phyloP scores from a whole-genome alignment of 2,888 invertebrate genomes.

The Coronaproctus castanopsis region DNA sequence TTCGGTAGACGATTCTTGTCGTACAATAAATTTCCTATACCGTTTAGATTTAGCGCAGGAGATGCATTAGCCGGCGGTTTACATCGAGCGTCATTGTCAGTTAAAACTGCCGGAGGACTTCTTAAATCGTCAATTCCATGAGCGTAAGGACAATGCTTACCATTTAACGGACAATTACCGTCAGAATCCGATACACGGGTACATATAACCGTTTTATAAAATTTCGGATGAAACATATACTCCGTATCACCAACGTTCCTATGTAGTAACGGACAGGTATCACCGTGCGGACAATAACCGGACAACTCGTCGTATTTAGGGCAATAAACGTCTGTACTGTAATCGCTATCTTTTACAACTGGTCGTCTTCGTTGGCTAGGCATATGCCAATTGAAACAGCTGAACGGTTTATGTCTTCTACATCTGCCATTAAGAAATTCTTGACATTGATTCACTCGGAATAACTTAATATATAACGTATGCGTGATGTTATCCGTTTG shows the following conservation, averaged over 20 bases:
- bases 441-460: slow-evolving; percentile 97
- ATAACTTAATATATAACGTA: slow-evolving; percentile 78
- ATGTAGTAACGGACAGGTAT: slow-evolving; percentile 92
- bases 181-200: slow-evolving; percentile 96
- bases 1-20: not conserved
- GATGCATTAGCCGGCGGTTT: not conserved
- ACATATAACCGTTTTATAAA: slow-evolving; percentile 98
- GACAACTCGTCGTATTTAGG: slow-evolving; percentile 98
- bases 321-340: slow-evolving; percentile 97
- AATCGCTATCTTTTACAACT: slow-evolving; percentile 84
- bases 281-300: slow-evolving; percentile 94
- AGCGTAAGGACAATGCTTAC: slow-evolving; percentile 95
- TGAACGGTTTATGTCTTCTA: slow-evolving; percentile 97
- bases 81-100: not conserved
- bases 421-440: slow-evolving; percentile 99
- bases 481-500: too few relatives aligned
- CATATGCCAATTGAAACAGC: slow-evolving; percentile 99
- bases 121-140: slow-evolving; percentile 90
- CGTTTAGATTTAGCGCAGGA: not conserved
- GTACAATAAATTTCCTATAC: not conserved
- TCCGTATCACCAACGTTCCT: slow-evolving; percentile 97
- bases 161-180: slow-evolving; percentile 94
- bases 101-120: slow-evolving; percentile 43
- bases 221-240: slow-evolving; percentile 87
- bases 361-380: slow-evolving; percentile 94